Conservation (phyloP, 2,113 vertebrate genomes). For the Guaruba guarouba region DNA sequence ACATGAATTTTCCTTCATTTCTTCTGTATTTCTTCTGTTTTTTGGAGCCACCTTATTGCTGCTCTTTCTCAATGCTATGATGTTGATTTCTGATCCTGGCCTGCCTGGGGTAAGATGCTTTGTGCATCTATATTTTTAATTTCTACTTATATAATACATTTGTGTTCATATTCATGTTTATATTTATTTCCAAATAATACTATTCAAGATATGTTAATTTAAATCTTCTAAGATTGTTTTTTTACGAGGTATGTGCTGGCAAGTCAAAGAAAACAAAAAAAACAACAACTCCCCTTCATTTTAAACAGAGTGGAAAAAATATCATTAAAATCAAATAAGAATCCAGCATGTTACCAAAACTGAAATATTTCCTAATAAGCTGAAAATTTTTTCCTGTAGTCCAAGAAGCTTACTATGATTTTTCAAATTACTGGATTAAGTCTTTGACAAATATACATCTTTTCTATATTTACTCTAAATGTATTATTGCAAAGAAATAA, state of each 20-base stretch:
- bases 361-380: neutral
- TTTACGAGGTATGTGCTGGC: neutral
- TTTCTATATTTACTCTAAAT: neutral
- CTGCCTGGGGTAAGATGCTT: accelerated
- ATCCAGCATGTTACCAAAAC: neutral
- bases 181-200: neutral
- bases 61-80: neutral
- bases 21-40: neutral
- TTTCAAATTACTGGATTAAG: neutral
- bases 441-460: neutral
- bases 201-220: neutral
- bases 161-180: neutral
- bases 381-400: neutral
- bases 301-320: neutral
- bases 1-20: neutral
- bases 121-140: too few relatives aligned
- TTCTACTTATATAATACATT: neutral
- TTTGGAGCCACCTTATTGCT: neutral
- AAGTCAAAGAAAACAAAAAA: neutral
- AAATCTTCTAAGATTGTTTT: neutral
- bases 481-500: neutral
- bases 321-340: neutral
- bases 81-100: neutral
- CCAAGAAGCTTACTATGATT: neutral
- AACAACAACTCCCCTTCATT: neutral